These are phyloP conservation scores for Danio rerio DNA, from an alignment of 2,113 vertebrate species.

Conservation along the genomic window DNA sequence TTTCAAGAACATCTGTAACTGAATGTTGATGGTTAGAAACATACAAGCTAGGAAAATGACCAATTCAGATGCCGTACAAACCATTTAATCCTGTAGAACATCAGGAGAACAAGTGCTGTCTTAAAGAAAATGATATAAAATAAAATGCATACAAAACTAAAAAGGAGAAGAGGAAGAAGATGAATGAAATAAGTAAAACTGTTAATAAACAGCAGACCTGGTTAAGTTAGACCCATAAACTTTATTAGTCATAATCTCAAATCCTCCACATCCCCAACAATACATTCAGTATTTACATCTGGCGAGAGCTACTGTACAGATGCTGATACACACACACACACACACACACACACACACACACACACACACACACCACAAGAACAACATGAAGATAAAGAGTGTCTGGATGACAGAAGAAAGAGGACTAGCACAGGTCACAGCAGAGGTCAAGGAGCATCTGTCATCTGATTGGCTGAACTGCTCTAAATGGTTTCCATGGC, in stretches of 20 bases:
- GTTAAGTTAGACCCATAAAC: constrained; percentile 68
- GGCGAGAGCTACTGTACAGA: constrained; percentile 77
- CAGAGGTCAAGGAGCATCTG: background rate
- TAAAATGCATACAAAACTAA: too few species aligned
- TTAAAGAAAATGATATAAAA: too few species aligned
- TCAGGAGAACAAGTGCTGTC: too few species aligned
- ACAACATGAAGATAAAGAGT: background rate
- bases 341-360: constrained; percentile 39
- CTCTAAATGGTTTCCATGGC: constrained; percentile 12
- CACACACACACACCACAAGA: constrained; percentile 17
- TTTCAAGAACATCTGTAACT: too few species aligned
- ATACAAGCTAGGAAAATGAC: too few species aligned
- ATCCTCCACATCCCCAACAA: constrained; percentile 73
- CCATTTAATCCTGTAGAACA: too few species aligned
- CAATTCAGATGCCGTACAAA: too few species aligned
- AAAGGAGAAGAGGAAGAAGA: too few species aligned
- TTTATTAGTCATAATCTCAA: constrained; percentile 77
- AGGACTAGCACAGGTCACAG: background rate
- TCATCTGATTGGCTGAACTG: constrained; percentile 8
- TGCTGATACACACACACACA: constrained; percentile 31
- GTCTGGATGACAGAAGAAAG: background rate
- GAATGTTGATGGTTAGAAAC: too few species aligned
- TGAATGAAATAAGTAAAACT: too few species aligned
- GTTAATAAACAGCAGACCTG: background rate
- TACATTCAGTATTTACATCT: constrained; percentile 86